These are phyloP conservation scores for Erpornis zantholeuca DNA, from an alignment of 2,113 vertebrate genomes.

Conservation along the genomic window DNA sequence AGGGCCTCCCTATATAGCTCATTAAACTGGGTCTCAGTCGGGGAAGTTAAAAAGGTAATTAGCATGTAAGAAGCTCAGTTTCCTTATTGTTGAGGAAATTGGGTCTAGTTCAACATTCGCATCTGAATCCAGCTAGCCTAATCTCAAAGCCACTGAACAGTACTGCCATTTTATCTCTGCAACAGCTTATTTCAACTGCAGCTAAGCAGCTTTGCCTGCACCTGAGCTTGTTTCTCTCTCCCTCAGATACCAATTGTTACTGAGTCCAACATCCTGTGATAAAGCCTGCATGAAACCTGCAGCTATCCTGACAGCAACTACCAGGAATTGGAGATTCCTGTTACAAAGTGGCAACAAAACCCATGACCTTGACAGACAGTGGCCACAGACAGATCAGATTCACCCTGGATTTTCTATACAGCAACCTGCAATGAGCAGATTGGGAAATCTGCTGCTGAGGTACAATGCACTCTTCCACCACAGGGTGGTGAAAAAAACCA, in stretches of 20 bases:
- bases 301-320: not conserved
- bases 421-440: not conserved
- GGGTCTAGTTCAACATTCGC: not conserved
- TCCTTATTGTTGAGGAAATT: constrained; percentile 14
- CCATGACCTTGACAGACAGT: not conserved
- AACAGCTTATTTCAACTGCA: constrained; percentile 32
- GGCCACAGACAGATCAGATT: not conserved
- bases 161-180: constrained; percentile 9
- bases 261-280: not conserved
- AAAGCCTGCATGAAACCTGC: not conserved
- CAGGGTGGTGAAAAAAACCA: constrained; percentile 60
- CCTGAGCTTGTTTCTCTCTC: not conserved
- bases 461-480: constrained; percentile 54
- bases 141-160: not conserved
- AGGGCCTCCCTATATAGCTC: constrained; percentile 32
- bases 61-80: constrained; percentile 5
- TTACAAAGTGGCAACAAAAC: not conserved
- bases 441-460: constrained; percentile 1
- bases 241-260: not conserved
- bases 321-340: not conserved
- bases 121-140: constrained; percentile 7
- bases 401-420: not conserved
- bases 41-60: constrained; percentile 25
- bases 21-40: constrained; percentile 37
- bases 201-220: constrained; percentile 40